A percentile compares a stretch with the other conserved stretches of the same genome.
Conservation (phyloP, 2,797 vertebrate genomes). For the Danio jaintianensis region DNA sequence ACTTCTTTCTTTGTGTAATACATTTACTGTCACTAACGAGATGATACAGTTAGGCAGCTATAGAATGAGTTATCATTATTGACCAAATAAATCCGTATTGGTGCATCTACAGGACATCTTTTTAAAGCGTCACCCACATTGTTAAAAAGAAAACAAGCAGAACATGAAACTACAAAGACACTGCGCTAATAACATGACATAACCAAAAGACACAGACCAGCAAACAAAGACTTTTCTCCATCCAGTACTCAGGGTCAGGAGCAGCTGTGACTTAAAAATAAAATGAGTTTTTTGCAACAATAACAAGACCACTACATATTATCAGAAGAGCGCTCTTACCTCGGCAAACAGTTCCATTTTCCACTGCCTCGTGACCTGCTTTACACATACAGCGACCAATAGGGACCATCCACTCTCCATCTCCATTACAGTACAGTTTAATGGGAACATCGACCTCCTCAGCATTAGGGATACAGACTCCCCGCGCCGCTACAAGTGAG, state of each 20-base stretch:
- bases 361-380: slow-evolving; percentile 90
- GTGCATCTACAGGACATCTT: too few relatives aligned
- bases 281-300: slow-evolving; percentile 16
- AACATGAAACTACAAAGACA: not conserved
- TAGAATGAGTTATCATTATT: too few relatives aligned
- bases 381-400: slow-evolving; percentile 98
- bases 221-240: not conserved
- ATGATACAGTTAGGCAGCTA: too few relatives aligned
- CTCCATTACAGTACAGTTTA: slow-evolving; percentile 98
- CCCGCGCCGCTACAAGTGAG: slow-evolving; percentile 91
- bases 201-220: not conserved
- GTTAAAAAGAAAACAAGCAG: too few relatives aligned
- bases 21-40: too few relatives aligned
- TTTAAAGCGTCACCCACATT: too few relatives aligned
- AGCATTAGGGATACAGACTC: slow-evolving; percentile 91
- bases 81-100: too few relatives aligned
- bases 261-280: not conserved
- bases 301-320: not conserved
- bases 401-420: slow-evolving; percentile 98
- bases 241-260: not conserved
- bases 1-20: too few relatives aligned
- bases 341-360: slow-evolving; percentile 93
- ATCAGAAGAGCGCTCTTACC: slow-evolving; percentile 76
- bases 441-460: slow-evolving; percentile 98
- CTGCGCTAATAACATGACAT: not conserved